Evolutionary conservation across 2,113 vertebrate genomes (phyloP).

Genomic region (Protobothrops flavoviridis): DNA sequence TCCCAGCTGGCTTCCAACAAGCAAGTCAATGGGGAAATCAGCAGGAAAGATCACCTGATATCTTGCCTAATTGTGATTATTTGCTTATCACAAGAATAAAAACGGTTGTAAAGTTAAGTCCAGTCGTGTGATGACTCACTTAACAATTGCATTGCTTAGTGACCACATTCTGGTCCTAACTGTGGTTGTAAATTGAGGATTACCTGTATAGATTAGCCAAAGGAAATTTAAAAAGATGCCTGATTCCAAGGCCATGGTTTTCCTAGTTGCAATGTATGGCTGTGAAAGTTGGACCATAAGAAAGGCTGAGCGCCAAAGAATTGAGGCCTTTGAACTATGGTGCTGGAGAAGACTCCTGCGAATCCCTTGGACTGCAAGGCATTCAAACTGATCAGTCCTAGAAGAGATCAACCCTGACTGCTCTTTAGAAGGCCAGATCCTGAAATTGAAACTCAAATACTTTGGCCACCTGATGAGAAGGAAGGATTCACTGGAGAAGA

Average conservation of each 20-base stretch:
- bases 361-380: too few relatives aligned
- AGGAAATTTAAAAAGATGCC: background rate
- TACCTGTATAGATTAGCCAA: background rate
- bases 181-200: background rate
- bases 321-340: too few relatives aligned
- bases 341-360: too few relatives aligned
- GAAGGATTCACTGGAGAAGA: too few relatives aligned
- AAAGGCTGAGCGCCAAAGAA: too few relatives aligned
- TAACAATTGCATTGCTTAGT: background rate
- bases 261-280: too few relatives aligned
- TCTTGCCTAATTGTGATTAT: background rate
- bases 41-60: background rate
- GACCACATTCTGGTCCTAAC: background rate
- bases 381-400: too few relatives aligned
- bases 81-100: background rate
- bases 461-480: too few relatives aligned
- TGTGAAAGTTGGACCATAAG: too few relatives aligned
- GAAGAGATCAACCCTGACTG: too few relatives aligned
- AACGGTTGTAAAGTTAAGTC: background rate
- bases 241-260: background rate
- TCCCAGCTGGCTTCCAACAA: background rate
- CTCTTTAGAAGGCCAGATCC: too few relatives aligned
- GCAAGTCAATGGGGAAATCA: background rate
- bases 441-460: too few relatives aligned
- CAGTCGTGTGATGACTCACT: background rate